These are phyloP conservation scores for Aporophyla lueneburgensis DNA, from an alignment of 2,888 invertebrate genomes.

Conservation along the genomic window DNA sequence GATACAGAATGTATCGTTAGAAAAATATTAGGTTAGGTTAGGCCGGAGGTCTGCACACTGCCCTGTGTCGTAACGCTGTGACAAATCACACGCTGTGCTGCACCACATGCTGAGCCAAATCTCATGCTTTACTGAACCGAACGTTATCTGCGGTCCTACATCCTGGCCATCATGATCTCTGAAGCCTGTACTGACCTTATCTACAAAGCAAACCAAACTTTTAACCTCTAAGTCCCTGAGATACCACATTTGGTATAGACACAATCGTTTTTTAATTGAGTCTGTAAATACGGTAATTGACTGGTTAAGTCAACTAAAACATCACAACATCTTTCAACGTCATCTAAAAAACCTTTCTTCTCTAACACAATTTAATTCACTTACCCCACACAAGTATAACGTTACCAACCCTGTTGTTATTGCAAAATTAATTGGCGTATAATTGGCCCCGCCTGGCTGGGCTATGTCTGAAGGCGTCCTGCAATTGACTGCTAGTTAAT, in stretches of 20 bases:
- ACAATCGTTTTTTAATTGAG: too few species aligned
- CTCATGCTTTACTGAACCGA: background rate
- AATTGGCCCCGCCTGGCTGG: conserved; percentile 85
- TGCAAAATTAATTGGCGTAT: conserved; percentile 89
- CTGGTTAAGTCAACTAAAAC: background rate
- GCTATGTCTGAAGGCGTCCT: conserved; percentile 86
- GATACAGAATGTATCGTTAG: background rate
- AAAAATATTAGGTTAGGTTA: background rate
- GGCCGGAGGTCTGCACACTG: background rate
- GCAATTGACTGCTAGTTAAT: conserved; percentile 89
- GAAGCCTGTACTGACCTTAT: background rate
- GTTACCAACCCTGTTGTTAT: conserved; percentile 77
- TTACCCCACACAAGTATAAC: conserved; percentile 52
- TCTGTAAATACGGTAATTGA: too few species aligned
- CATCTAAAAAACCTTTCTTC: background rate
- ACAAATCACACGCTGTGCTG: background rate
- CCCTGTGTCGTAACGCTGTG: background rate
- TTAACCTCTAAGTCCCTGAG: too few species aligned
- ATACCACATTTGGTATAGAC: too few species aligned
- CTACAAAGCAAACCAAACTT: background rate
- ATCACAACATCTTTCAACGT: background rate
- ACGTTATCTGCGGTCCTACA: background rate
- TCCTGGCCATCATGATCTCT: background rate
- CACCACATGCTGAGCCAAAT: background rate
- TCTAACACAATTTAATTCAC: conserved; percentile 46